Evolutionary conservation across 1,140 invertebrate species (phyloP).

Genomic region (Drosophila melanogaster): DNA sequence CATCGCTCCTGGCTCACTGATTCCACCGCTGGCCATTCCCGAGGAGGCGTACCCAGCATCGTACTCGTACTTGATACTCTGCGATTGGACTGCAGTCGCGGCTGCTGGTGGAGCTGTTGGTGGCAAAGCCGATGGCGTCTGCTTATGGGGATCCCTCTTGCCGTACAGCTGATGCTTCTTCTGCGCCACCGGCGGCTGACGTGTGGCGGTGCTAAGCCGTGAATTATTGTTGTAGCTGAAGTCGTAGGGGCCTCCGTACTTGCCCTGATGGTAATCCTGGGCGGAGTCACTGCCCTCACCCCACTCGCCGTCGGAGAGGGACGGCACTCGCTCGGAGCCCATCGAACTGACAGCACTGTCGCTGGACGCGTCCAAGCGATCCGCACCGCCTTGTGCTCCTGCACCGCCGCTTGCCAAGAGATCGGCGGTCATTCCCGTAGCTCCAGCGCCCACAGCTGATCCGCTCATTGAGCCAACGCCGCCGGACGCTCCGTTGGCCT

Average conservation of each 20-base stretch:
- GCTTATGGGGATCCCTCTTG: constrained; percentile 91
- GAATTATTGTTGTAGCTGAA: constrained; percentile 87
- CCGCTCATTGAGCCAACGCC: constrained; percentile 78
- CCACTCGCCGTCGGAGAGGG: constrained; percentile 94
- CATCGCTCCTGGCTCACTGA: constrained; percentile 84
- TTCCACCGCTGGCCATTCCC: constrained; percentile 50
- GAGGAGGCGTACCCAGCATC: constrained; percentile 84
- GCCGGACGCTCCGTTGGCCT: constrained; percentile 58
- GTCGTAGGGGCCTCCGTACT: constrained; percentile 91
- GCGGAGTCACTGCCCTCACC: constrained; percentile 94
- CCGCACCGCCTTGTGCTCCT: constrained; percentile 84
- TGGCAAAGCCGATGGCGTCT: constrained; percentile 52
- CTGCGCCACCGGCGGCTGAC: constrained; percentile 90
- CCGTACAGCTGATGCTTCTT: constrained; percentile 97
- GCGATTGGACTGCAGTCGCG: constrained; percentile 76
- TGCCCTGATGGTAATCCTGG: constrained; percentile 87
- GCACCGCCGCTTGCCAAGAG: constrained; percentile 59
- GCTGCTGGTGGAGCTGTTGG: constrained; percentile 44
- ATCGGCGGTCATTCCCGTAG: constrained; percentile 79
- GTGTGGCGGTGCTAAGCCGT: constrained; percentile 69
- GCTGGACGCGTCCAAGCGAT: constrained; percentile 91
- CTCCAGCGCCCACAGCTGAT: constrained; percentile 61
- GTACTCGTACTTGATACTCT: constrained; percentile 87
- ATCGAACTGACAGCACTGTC: constrained; percentile 96
- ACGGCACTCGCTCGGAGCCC: constrained; percentile 95